Base-by-base conservation (phyloP, 37 sponge, comb jelly and placozoan genomes). In the Cliona cf. orientalis region DNA sequence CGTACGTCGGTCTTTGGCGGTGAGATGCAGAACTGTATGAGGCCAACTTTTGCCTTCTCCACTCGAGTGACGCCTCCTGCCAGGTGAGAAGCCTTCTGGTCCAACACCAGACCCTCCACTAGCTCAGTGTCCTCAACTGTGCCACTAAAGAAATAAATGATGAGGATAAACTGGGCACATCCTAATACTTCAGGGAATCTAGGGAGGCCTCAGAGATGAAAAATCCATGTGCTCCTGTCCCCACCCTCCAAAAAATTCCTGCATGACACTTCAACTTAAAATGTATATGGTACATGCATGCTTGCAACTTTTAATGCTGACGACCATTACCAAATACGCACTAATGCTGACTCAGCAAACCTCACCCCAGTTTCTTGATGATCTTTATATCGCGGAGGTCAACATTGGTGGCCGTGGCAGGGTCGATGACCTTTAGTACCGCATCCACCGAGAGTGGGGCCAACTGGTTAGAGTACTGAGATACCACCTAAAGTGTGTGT, bases 41-140 rank as follows among this genome's bases (percentile, higher is more conserved):
- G 90, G 11, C 97, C 99, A 76, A 99, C 92, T 63, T 96, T 96
- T 23, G 99, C 99, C 74, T 97, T 97, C 68, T 99, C 99, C 68
- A 93, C 92, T n/a, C 94, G 73, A 19, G 88, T 79, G 42, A 93
- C 73, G 33, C 97, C 94, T 41, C 94, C 88, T 26, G 99, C 93
- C 39, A 69, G 58, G 56, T 96, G 97, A 17, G 93, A 89, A 14
- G 92, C 93, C 61, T 92, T 97, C 83, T 97, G 93, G 44, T 97
- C 98, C 76, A 99, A 70, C n/a, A 99, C 99, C 38, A 99, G 86
- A 1, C 99, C 99, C 33, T 99, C 97, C 11, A 99, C 93, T 77
- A 99, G 87, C 74, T 97, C 93, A 37, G 99, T 99, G 74, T 99
- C 99, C 62, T 99, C 99, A 21, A 99, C 91, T 32, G 99, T 99